Percentiles rank a stretch among this genome's conserved stretches.
Evolutionary conservation across 2,888 invertebrate species (phyloP).

Genomic region (Nymphalis urticae): DNA sequence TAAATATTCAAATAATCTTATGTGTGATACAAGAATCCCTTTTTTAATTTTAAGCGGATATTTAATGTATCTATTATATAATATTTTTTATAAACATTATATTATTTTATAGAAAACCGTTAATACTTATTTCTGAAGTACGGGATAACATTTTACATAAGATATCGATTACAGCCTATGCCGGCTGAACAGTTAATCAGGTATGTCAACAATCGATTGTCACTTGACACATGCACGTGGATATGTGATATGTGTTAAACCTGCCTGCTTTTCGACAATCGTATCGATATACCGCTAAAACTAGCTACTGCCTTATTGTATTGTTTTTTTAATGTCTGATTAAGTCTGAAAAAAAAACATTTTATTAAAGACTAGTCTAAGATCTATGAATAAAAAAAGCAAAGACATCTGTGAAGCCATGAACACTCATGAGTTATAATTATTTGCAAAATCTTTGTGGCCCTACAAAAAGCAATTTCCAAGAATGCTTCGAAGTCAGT

Average conservation of each 20-base stretch:
- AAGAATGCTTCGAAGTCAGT: neutral
- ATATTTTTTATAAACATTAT: too few species aligned
- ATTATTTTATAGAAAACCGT: neutral
- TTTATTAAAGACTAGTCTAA: neutral
- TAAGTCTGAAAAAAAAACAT: neutral
- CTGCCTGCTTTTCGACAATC: constrained; percentile 2
- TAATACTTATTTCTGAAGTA: neutral
- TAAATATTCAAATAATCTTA: too few species aligned
- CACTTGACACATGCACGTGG: constrained; percentile 3
- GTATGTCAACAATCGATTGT: constrained; percentile 9
- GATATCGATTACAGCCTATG: constrained; percentile 1
- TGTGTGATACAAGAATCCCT: too few species aligned
- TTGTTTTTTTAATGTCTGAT: neutral
- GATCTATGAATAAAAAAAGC: neutral
- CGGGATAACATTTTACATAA: neutral
- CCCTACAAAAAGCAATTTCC: neutral
- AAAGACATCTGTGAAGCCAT: neutral
- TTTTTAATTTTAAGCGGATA: too few species aligned
- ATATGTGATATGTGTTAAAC: constrained; percentile 6
- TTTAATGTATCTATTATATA: too few species aligned
- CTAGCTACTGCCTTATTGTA: neutral
- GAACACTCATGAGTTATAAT: neutral
- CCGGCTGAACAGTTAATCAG: constrained; percentile 9
- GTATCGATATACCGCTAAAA: neutral
- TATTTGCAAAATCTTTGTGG: neutral